A percentile compares a stretch with the other conserved stretches of the same genome.
Evolutionary conservation across 2,113 vertebrate genomes (phyloP).

Genomic region (Butorides virescens): DNA sequence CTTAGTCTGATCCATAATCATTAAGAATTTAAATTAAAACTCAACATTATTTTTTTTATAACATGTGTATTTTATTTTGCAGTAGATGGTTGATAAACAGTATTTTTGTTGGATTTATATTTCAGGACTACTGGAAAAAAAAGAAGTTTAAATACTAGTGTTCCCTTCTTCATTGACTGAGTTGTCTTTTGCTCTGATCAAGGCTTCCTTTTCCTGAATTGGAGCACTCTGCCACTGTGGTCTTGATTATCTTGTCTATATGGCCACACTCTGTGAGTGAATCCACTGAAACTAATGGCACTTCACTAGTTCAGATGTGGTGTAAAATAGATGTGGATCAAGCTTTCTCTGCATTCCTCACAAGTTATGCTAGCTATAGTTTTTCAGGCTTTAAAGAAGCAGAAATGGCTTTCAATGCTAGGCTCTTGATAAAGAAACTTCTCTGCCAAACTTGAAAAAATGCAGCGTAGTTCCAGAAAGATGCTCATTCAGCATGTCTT

Average conservation of each 20-base stretch:
- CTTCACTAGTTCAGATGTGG: background rate
- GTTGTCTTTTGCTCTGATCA: background rate
- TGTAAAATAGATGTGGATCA: background rate
- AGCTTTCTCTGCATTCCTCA: background rate
- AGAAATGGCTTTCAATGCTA: background rate
- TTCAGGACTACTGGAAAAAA: constrained; percentile 16
- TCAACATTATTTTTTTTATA: background rate
- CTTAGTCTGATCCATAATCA: constrained; percentile 10
- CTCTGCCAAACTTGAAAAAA: background rate
- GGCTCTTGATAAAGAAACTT: background rate
- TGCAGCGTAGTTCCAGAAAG: background rate
- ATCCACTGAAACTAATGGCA: background rate
- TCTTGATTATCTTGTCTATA: background rate
- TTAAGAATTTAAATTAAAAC: constrained; percentile 49
- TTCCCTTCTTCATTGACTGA: background rate
- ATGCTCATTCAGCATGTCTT: background rate
- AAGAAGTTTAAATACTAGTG: background rate
- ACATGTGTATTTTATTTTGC: background rate
- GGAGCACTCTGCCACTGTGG: background rate
- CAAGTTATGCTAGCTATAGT: background rate
- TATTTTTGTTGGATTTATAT: constrained; percentile 15
- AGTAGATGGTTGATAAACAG: constrained; percentile 10
- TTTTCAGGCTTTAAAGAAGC: background rate
- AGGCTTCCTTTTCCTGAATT: background rate
- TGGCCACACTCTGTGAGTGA: background rate